Base-by-base conservation (phyloP, 2,888 invertebrate genomes). In the Caenorhabditis panamensis region DNA sequence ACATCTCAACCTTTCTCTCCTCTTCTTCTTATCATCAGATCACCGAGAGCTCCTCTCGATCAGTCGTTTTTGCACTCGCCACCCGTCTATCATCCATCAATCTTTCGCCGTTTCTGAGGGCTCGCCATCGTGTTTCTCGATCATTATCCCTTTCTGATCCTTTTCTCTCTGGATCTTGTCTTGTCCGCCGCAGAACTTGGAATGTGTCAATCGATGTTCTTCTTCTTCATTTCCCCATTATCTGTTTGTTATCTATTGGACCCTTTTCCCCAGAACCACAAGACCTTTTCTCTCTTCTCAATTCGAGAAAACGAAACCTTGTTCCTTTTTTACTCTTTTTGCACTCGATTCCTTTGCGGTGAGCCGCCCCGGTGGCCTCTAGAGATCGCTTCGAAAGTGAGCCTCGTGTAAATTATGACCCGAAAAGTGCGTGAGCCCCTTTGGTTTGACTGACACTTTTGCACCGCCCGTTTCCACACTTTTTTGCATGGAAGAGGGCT, bases 71-170 rank as follows among this genome's bases (percentile, higher is more conserved):
- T 73, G 72, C 72, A 73, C 72, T 64, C 64, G 44, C 47, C 53
- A 71, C 56, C 72, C 62, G 63, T 63, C 64, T 44, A 37, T 64
- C 72, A 73, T 73, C 64, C 72, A 64, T 73, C 72, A 73, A 64
- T 73, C 72, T 64, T 64, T 73, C 64, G 62, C 18, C 13, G 31
- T 54, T 36, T 36, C 36, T 11, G 44, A n/a, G n/a, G n/a, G n/a
- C 62, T 62, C 62, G 36, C 62, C 62, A 51, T 37, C 41, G 49
- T n/a, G 64, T 58, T 58, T 73, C 64, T 72, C 63, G 72, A 73
- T 73, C 72, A 73, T 73, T 73, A 63, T 73, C 72, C 63, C 64
- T 54, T 64, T 58, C 54, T 71, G 41, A 41, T 54, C 71, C 54
- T 54, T 28, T 20, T 11, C n/a, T n/a, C n/a, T n/a, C n/a, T n/a